Percentiles rank a stretch among this genome's conserved stretches.
These are phyloP conservation scores for Pelosia muscerda DNA, from an alignment of 2,888 invertebrate genomes.

Conservation along the genomic window DNA sequence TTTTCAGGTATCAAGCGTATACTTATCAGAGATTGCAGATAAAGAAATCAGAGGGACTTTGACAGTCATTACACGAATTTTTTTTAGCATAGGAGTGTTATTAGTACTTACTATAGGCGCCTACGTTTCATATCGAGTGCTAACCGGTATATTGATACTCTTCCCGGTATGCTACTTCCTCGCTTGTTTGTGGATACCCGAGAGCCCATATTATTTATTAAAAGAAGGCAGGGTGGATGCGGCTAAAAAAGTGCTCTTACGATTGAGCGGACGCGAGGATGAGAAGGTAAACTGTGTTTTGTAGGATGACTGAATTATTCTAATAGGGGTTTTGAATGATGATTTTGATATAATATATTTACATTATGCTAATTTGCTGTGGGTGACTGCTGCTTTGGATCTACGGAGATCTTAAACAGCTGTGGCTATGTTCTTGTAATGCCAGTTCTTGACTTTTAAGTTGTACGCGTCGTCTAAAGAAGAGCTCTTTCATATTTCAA, in stretches of 20 bases:
- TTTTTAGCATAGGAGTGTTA: conserved; percentile 70
- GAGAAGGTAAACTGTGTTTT: conserved; percentile 30
- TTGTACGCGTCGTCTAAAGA: too few relatives aligned
- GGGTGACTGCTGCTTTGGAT: too few relatives aligned
- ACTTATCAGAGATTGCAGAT: conserved; percentile 75
- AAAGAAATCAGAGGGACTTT: conserved; percentile 74
- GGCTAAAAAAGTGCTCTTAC: conserved; percentile 69
- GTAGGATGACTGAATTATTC: neutral
- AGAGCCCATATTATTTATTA: conserved; percentile 86
- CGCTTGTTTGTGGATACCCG: conserved; percentile 84
- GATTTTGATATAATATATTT: too few relatives aligned
- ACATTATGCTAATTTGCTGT: too few relatives aligned
- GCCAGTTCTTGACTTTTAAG: too few relatives aligned
- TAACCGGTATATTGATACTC: conserved; percentile 28
- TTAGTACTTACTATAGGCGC: conserved; percentile 70
- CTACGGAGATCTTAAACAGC: too few relatives aligned
- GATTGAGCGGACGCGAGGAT: conserved; percentile 25
- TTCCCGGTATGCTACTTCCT: conserved; percentile 77
- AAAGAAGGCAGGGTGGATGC: conserved; percentile 76
- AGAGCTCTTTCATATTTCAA: too few relatives aligned
- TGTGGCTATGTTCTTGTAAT: too few relatives aligned
- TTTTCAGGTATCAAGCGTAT: conserved; percentile 67
- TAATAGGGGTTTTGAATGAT: neutral
- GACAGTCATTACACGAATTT: conserved; percentile 62
- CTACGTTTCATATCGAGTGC: conserved; percentile 51